phyloP scores from a whole-genome alignment of 2,797 vertebrate species.

The Salarias fasciatus region DNA sequence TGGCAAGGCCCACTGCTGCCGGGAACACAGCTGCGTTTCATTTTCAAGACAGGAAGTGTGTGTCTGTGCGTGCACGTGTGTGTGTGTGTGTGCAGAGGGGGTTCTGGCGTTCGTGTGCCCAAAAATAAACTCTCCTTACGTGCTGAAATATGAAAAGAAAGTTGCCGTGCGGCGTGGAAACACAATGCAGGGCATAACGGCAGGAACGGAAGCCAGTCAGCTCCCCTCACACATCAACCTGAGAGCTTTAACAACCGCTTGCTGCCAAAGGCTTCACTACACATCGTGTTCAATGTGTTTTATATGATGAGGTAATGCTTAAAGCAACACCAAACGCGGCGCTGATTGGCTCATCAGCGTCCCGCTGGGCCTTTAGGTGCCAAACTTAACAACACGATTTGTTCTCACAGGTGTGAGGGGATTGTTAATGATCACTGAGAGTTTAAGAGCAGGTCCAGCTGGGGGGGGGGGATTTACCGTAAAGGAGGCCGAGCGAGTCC shows the following conservation, averaged over 20 bases:
- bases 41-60: slow-evolving; percentile 73
- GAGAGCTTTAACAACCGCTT: background rate
- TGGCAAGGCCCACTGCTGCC: slow-evolving; percentile 60
- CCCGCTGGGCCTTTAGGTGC: slow-evolving; percentile 43
- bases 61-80: slow-evolving; percentile 33
- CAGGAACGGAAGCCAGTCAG: slow-evolving; percentile 1
- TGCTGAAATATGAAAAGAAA: slow-evolving; percentile 27
- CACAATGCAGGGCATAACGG: slow-evolving; percentile 8
- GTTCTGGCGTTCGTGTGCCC: slow-evolving; percentile 54
- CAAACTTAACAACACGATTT: slow-evolving; percentile 55
- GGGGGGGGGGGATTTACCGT: slow-evolving; percentile 48
- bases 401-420: slow-evolving; percentile 52
- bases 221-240: slow-evolving; percentile 22
- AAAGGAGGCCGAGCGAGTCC: slow-evolving; percentile 21
- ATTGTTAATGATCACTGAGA: slow-evolving; percentile 41
- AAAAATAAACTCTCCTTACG: slow-evolving; percentile 44
- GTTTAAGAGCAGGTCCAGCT: slow-evolving; percentile 48
- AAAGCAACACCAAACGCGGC: slow-evolving; percentile 33
- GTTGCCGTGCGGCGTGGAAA: slow-evolving; percentile 14
- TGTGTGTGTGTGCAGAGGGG: slow-evolving; percentile 3
- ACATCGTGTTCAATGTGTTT: slow-evolving; percentile 29
- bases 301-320: slow-evolving; percentile 44
- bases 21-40: slow-evolving; percentile 79
- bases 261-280: slow-evolving; percentile 33
- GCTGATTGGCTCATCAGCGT: slow-evolving; percentile 34